phyloP scores from a whole-genome alignment of 2,888 invertebrate species.

The Sarcophaga subvicina region DNA sequence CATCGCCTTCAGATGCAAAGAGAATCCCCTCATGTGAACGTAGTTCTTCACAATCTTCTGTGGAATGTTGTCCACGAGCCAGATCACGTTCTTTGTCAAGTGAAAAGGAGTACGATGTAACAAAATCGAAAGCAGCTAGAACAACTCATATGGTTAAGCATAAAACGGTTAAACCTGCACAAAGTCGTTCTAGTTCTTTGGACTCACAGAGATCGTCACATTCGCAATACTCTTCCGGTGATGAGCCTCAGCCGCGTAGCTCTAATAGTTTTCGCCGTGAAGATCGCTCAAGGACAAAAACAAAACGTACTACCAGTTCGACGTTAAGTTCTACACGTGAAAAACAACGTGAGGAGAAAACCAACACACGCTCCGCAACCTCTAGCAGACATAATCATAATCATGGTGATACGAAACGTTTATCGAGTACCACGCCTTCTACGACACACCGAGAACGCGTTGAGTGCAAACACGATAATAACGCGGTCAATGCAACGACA shows the following conservation, averaged over 20 bases:
- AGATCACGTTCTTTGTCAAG: slow-evolving; percentile 76
- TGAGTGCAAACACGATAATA: slow-evolving; percentile 71
- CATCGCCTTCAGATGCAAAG: slow-evolving; percentile 47
- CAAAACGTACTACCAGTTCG: slow-evolving; percentile 73
- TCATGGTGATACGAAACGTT: slow-evolving; percentile 55
- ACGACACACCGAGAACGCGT: slow-evolving; percentile 73
- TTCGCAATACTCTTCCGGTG: slow-evolving; percentile 75
- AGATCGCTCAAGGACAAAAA: slow-evolving; percentile 75
- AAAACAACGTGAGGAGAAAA: slow-evolving; percentile 64
- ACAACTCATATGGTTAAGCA: slow-evolving; percentile 45
- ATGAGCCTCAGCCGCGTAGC: slow-evolving; percentile 71
- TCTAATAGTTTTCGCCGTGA: slow-evolving; percentile 63
- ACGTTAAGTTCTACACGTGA: slow-evolving; percentile 57
- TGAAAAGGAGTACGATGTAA: slow-evolving; percentile 72
- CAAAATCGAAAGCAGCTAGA: slow-evolving; percentile 64
- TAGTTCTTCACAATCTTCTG: slow-evolving; percentile 79
- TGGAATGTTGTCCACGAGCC: slow-evolving; percentile 78
- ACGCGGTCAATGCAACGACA: slow-evolving; percentile 45
- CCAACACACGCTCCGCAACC: slow-evolving; percentile 65
- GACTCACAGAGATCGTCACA: slow-evolving; percentile 73
- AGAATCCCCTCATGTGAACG: slow-evolving; percentile 72
- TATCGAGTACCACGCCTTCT: slow-evolving; percentile 75
- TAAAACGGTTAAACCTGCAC: slow-evolving; percentile 37
- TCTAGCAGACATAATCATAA: slow-evolving; percentile 54
- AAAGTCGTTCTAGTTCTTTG: slow-evolving; percentile 76